Evolutionary conservation across 2,113 vertebrate species (phyloP).

Genomic region (Xerus inauris): DNA sequence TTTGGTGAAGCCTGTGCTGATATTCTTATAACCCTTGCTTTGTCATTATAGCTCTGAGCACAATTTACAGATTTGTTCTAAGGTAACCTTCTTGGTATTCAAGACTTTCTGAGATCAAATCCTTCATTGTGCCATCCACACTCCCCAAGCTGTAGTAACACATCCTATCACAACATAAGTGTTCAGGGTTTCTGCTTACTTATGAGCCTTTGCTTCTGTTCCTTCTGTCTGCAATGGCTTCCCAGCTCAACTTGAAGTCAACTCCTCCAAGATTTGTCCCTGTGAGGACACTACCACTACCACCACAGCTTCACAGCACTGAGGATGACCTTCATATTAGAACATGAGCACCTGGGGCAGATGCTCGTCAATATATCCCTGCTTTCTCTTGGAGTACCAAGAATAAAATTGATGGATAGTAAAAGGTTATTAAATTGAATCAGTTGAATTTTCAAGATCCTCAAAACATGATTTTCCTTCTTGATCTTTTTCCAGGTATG

Average conservation of each 20-base stretch:
- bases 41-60: not conserved
- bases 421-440: not conserved
- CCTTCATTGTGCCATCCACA: not conserved
- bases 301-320: not conserved
- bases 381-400: not conserved
- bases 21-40: not conserved
- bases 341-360: not conserved
- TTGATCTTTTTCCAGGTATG: constrained; percentile 87
- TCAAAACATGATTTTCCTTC: constrained; percentile 1
- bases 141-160: not conserved
- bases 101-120: not conserved
- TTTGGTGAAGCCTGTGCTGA: not conserved
- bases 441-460: not conserved
- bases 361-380: not conserved
- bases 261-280: not conserved
- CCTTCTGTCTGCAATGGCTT: not conserved
- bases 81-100: not conserved
- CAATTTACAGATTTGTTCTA: not conserved
- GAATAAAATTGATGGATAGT: not conserved
- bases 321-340: not conserved
- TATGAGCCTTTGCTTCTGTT: not conserved
- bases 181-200: not conserved
- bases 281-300: not conserved
- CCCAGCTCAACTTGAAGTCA: not conserved
- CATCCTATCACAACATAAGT: not conserved